These are phyloP conservation scores for Meteorus colon DNA, from an alignment of 2,888 invertebrate species.

Conservation along the genomic window DNA sequence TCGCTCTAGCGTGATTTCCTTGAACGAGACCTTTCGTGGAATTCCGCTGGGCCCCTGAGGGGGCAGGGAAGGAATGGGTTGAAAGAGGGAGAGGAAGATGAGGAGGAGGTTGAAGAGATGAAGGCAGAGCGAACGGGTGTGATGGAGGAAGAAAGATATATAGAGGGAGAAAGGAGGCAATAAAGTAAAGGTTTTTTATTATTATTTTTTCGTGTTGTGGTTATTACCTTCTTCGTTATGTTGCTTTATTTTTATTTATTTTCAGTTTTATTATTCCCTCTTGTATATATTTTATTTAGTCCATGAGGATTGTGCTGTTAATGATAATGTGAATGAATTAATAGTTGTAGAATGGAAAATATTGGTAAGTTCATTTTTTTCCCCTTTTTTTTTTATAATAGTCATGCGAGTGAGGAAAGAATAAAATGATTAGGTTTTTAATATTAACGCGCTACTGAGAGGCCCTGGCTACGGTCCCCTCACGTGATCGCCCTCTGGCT, in stretches of 20 bases:
- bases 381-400: slow-evolving; percentile 41
- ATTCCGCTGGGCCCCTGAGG: slow-evolving; percentile 51
- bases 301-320: slow-evolving; percentile 32
- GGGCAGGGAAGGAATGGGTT: slow-evolving; percentile 27
- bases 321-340: slow-evolving; percentile 45
- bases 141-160: slow-evolving; percentile 38
- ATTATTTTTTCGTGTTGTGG: slow-evolving; percentile 34
- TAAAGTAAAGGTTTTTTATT: slow-evolving; percentile 35
- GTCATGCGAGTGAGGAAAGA: slow-evolving; percentile 50
- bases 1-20: slow-evolving; percentile 52
- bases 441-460: slow-evolving; percentile 57
- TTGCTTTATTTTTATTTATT: slow-evolving; percentile 22
- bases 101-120: slow-evolving; percentile 32
- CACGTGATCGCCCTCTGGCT: slow-evolving; percentile 68
- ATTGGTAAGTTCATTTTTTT: slow-evolving; percentile 18
- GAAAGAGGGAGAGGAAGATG: slow-evolving; percentile 24
- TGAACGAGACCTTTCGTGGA: slow-evolving; percentile 58
- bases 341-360: slow-evolving; percentile 45
- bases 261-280: not conserved
- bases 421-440: slow-evolving; percentile 67
- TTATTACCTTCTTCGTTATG: slow-evolving; percentile 40
- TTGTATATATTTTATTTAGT: slow-evolving; percentile 13
- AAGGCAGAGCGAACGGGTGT: slow-evolving; percentile 34
- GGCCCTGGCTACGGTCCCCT: slow-evolving; percentile 62
- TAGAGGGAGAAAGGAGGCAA: slow-evolving; percentile 30